Base-by-base conservation (phyloP, 2,797 vertebrate species). In the Sternotherus odoratus region DNA sequence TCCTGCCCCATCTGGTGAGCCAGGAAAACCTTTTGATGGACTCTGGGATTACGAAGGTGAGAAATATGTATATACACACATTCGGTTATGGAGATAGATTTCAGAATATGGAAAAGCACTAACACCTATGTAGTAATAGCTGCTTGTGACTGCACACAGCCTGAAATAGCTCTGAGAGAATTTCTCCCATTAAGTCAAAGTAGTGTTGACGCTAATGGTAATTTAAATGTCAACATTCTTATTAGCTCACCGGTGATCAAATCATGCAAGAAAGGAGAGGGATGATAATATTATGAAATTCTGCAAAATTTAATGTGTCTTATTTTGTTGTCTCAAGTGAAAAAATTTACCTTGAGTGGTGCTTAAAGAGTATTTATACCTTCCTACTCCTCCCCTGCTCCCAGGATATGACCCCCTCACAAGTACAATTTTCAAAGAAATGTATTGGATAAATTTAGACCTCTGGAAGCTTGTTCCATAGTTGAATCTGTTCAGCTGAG, bases 11-110 rank as follows among this genome's bases (percentile, higher is more conserved):
- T 21, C 94, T 28, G 97, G 97, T 6, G 95, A 97, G 72, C 95
- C 98, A 3, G 89, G 98, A 36, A 90, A 98, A 36, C 83, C 98
- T 24, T 99, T 98, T 92, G 98, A 98, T 94, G 97, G 95, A 86
- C 98, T 99, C 77, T 99, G 98, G 98, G 91, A 99, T 89, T 98
- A 98, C 93, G 98, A 99, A 98, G 98, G 98, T 98, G 74, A 96
- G 88, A 79, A 53, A n/a, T 24, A 54, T 15, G n/a, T n/a, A n/a
- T n/a, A 43, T 43, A 43, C 21, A 24, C 21, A 69, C 21, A 11
- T 36, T 12, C 16, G 21, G 36, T 24, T 69, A 69, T 39, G 24
- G 69, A 26, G 69, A 46, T 46, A 74, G 23, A 23, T 72, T 82
- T 23, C 21, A 79, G 24, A 51, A 54, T 24, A 51, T 33, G 75